These are phyloP conservation scores for Microtus pennsylvanicus DNA, from an alignment of 2,113 vertebrate genomes.

Conservation along the genomic window DNA sequence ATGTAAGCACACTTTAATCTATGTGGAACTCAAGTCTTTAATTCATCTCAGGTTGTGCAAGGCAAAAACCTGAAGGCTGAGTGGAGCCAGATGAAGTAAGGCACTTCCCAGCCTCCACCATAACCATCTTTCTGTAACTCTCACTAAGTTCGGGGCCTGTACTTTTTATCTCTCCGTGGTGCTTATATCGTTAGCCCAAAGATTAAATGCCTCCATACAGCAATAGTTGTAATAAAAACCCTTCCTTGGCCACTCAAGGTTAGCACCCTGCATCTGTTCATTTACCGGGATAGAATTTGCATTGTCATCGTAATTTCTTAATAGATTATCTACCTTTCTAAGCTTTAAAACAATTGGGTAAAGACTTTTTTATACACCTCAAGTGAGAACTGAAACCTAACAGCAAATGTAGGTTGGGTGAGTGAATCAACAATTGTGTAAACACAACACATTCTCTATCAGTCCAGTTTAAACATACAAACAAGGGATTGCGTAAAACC, in stretches of 20 bases:
- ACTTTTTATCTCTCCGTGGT: background rate
- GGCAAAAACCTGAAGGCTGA: background rate
- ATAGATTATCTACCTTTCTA: rapidly evolving
- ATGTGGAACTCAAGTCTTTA: background rate
- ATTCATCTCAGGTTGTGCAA: constrained; percentile 18
- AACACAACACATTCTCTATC: background rate
- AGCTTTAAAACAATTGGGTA: background rate
- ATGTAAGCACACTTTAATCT: constrained; percentile 29
- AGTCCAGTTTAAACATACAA: background rate
- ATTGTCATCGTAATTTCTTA: background rate
- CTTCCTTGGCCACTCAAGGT: background rate
- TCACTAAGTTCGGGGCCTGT: background rate
- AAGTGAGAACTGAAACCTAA: background rate
- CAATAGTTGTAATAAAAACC: background rate
- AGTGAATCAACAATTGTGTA: background rate
- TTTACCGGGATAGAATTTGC: background rate
- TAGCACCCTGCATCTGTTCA: background rate
- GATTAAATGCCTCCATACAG: background rate
- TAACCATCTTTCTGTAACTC: background rate
- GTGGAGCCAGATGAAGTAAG: background rate
- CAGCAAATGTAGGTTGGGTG: background rate
- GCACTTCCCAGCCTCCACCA: background rate
- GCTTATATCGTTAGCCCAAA: background rate
- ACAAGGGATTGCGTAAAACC: background rate
- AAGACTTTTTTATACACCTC: background rate